These are phyloP conservation scores for Batillaria attramentaria DNA, from an alignment of 1,140 invertebrate species.

Conservation along the genomic window DNA sequence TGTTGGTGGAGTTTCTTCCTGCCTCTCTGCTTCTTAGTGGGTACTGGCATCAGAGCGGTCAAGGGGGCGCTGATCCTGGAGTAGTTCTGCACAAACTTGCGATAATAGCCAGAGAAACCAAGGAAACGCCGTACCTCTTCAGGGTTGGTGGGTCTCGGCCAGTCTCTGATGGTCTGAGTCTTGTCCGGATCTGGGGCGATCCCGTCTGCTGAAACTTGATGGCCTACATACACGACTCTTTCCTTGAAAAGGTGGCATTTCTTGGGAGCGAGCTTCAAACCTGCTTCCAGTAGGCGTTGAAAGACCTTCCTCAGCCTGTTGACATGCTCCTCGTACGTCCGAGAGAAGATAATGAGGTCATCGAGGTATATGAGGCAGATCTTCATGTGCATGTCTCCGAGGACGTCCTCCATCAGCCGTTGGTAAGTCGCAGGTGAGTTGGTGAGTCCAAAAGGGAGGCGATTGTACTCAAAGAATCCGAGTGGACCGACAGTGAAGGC, in stretches of 20 bases:
- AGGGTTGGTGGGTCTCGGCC: slow-evolving; percentile 53
- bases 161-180: slow-evolving; percentile 50
- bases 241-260: slow-evolving; percentile 67
- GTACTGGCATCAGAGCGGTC: slow-evolving; percentile 39
- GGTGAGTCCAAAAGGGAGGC: not conserved
- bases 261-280: slow-evolving; percentile 37
- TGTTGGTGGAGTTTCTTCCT: not conserved
- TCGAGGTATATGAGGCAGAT: slow-evolving; percentile 24
- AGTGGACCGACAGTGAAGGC: slow-evolving; percentile 23
- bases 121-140: slow-evolving; percentile 68
- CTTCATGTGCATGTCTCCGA: not conserved
- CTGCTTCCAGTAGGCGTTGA: slow-evolving; percentile 25
- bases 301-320: slow-evolving; percentile 35
- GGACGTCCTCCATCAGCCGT: slow-evolving; percentile 13
- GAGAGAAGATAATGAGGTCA: slow-evolving; percentile 14
- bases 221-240: slow-evolving; percentile 50
- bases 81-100: slow-evolving; percentile 66
- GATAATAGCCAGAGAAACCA: slow-evolving; percentile 71
- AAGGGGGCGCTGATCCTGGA: slow-evolving; percentile 49
- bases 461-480: slow-evolving; percentile 27
- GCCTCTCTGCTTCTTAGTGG: slow-evolving; percentile 13
- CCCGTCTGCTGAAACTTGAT: slow-evolving; percentile 48
- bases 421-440: slow-evolving; percentile 31
- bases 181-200: slow-evolving; percentile 56
- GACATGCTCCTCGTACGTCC: slow-evolving; percentile 6